phyloP scores from a whole-genome alignment of 2,113 vertebrate genomes.

The Genyomyrus donnyi region DNA sequence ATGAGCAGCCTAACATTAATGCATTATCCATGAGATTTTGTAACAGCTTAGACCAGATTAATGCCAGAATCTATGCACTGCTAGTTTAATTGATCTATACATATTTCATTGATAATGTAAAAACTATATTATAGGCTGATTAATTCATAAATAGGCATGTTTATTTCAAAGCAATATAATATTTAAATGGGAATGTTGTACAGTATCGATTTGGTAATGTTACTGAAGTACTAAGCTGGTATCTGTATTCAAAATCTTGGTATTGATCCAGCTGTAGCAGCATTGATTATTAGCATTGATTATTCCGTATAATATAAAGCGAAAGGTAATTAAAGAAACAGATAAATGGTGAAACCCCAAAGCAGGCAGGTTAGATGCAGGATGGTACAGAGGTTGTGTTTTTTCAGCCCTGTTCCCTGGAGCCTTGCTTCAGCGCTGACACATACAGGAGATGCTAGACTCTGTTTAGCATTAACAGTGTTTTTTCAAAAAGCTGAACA shows the following conservation, averaged over 20 bases:
- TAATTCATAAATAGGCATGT: background rate
- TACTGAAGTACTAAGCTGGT: background rate
- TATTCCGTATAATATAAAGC: background rate
- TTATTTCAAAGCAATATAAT: background rate
- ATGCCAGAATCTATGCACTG: background rate
- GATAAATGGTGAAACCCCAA: background rate
- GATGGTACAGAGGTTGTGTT: background rate
- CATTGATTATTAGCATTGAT: background rate
- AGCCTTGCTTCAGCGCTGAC: background rate
- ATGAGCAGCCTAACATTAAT: background rate
- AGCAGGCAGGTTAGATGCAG: no score
- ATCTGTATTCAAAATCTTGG: background rate
- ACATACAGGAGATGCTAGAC: background rate
- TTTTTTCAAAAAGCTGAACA: background rate
- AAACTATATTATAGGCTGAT: background rate
- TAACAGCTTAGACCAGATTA: background rate
- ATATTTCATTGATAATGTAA: background rate
- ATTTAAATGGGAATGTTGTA: background rate
- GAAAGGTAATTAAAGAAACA: background rate
- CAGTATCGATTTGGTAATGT: background rate
- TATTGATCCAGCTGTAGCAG: background rate
- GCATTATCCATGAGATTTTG: background rate
- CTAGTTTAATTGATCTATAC: background rate
- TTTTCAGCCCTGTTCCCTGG: background rate
- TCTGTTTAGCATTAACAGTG: background rate